Evolutionary conservation across 2,888 invertebrate species (phyloP).

Genomic region (Amaurobius ferox): DNA sequence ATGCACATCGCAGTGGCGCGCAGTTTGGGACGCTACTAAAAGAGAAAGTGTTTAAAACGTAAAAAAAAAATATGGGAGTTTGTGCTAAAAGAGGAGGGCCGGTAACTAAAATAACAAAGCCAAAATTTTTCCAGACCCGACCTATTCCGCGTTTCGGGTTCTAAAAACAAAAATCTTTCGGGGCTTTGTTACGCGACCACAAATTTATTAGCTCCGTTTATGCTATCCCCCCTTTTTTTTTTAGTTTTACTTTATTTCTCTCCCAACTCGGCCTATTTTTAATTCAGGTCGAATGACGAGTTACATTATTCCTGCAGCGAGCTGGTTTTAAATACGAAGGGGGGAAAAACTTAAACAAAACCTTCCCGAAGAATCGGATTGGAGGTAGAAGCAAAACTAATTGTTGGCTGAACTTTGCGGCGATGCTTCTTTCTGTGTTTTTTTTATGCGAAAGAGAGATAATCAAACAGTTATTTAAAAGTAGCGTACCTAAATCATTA

Average conservation of each 20-base stretch:
- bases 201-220: slow-evolving; percentile 69
- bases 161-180: slow-evolving; percentile 54
- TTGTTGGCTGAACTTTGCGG: slow-evolving; percentile 52
- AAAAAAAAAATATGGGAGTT: slow-evolving; percentile 39
- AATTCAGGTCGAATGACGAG: slow-evolving; percentile 59
- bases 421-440: slow-evolving; percentile 16
- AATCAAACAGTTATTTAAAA: slow-evolving; percentile 63
- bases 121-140: slow-evolving; percentile 34
- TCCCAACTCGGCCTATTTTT: slow-evolving; percentile 60
- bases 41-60: slow-evolving; percentile 57
- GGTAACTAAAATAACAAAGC: slow-evolving; percentile 60
- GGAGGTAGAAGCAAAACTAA: slow-evolving; percentile 55
- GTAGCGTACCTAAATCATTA: slow-evolving; percentile 35
- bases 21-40: slow-evolving; percentile 41
- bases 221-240: slow-evolving; percentile 14
- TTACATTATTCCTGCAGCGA: slow-evolving; percentile 47
- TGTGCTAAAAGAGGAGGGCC: slow-evolving; percentile 7
- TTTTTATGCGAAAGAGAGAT: slow-evolving; percentile 31
- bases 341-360: slow-evolving; percentile 27
- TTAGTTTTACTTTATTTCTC: slow-evolving; percentile 40
- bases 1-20: slow-evolving; percentile 39
- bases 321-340: slow-evolving; percentile 39
- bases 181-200: slow-evolving; percentile 66
- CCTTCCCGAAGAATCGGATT: slow-evolving; percentile 29
- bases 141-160: slow-evolving; percentile 50